Evolutionary conservation across 2,888 invertebrate genomes (phyloP).

Genomic region (Malthinus flaveolus): DNA sequence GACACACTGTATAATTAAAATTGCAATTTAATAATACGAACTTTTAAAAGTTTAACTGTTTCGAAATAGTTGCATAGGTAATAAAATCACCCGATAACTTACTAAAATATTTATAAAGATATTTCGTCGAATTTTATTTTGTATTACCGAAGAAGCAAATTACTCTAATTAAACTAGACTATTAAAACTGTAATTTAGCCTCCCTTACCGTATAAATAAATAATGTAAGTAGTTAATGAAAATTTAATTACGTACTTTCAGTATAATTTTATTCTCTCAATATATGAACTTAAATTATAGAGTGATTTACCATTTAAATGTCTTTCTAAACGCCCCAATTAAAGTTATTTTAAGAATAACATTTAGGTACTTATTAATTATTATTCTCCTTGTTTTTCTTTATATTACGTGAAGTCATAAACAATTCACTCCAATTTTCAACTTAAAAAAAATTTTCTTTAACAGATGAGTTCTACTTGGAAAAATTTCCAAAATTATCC

Average conservation of each 20-base stretch:
- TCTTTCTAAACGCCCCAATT: no score
- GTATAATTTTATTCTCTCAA: conserved; percentile 22
- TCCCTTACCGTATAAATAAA: conserved; percentile 35
- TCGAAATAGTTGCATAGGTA: neutral
- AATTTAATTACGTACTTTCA: conserved; percentile 36
- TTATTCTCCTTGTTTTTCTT: no score
- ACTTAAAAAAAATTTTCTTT: no score
- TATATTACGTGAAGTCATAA: no score
- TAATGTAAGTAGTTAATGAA: conserved; percentile 39
- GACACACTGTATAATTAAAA: no score
- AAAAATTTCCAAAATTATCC: no score
- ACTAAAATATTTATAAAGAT: conserved; percentile 17
- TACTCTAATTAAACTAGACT: conserved; percentile 27
- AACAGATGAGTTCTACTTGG: no score
- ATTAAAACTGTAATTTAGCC: conserved; percentile 29
- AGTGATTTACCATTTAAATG: conserved; percentile 3
- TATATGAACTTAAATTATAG: conserved; percentile 17
- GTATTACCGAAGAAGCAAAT: conserved; percentile 25
- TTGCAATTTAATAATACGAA: conserved; percentile 46
- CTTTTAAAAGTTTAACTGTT: no score
- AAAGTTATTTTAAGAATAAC: no score
- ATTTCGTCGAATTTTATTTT: conserved; percentile 6
- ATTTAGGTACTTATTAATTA: no score
- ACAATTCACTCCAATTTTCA: no score
- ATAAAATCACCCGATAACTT: conserved; percentile 17